Percentiles rank a stretch among this genome's conserved stretches.
phyloP scores from a whole-genome alignment of 2,113 vertebrate species.

The Cnemophilus loriae region DNA sequence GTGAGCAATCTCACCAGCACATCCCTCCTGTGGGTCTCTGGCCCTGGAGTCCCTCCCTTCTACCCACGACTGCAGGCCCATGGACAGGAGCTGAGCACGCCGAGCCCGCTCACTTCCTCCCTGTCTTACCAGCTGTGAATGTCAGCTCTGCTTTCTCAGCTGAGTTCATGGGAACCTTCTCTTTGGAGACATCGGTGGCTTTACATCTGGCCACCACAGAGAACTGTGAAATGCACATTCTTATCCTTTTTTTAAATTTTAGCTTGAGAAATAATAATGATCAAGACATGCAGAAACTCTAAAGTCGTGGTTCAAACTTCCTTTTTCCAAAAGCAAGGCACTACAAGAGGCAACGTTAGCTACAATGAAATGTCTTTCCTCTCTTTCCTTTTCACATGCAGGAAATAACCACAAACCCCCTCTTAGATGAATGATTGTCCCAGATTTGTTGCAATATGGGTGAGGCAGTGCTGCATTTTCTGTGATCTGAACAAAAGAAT shows the following conservation, averaged over 20 bases:
- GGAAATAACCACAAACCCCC: not conserved
- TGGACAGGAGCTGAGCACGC: rapidly evolving
- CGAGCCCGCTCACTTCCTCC: not conserved
- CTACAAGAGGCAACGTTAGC: not conserved
- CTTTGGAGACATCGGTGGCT: not conserved
- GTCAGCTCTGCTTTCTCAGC: not conserved
- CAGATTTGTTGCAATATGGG: not conserved
- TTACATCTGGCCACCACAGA: not conserved
- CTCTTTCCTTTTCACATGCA: not conserved
- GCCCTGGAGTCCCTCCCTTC: not conserved
- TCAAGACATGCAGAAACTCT: not conserved
- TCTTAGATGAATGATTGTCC: not conserved
- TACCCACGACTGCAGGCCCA: rapidly evolving
- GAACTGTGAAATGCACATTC: not conserved
- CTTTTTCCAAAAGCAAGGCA: not conserved
- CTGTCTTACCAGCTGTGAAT: rapidly evolving
- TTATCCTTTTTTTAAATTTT: not conserved
- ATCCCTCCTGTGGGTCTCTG: not conserved
- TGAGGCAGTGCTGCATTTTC: not conserved
- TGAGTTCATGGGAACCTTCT: not conserved
- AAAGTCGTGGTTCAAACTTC: not conserved
- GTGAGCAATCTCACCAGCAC: rapidly evolving
- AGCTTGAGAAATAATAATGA: not conserved
- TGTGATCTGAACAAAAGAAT: not conserved
- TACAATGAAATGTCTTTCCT: not conserved